Base-by-base conservation (phyloP, 1,140 invertebrate species). In the Chymomyza costata region DNA sequence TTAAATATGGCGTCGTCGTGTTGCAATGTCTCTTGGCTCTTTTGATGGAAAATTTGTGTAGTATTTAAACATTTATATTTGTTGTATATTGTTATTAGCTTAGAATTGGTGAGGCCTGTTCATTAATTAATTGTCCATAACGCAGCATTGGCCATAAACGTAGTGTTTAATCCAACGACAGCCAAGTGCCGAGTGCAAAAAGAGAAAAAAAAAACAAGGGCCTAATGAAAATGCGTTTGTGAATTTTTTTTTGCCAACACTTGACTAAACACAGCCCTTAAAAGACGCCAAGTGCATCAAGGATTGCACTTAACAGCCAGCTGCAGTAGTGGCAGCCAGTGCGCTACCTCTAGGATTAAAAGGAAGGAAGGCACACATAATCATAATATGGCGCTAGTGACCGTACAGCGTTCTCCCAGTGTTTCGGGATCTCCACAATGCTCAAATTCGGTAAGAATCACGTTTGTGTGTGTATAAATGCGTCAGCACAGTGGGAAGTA, bases 341-440 rank as follows among this genome's bases (percentile, higher is more conserved):
- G n/a, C n/a, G n/a, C n/a, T n/a, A n/a, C 21, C 13, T 7, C 37
- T 35, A 47, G 30, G 30, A 48, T 28, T 28, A 47, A n/a, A 41
- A 21, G 30, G 32, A 18, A 17, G 10, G n/a, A n/a, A n/a, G n/a
- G 13, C 43, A 28, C 45, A 51, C 32, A 50, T 34, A 39, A 50
- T 48, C 49, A 49, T 37, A 30, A 63, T 57, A 73, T 92, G 91
- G 90, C 91, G 82, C 87, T 92, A 83, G 91, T 92, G 81, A 91
- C 90, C 59, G 90, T 92, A 66, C 90, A 92, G 76, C 88, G 90
- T 61, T 92, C 90, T 52, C 91, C 90, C 53, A 92, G 82, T 82
- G 88, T 90, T 52, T 89, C 89, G 82, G 91, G 89, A 86, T 91
- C 90, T 61, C 89, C 89, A 31, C 89, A 88, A 81, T 90, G 89